Percentiles rank a stretch among this genome's conserved stretches.
These are phyloP conservation scores for Onthophagus sagittarius DNA, from an alignment of 2,888 invertebrate species.

Conservation along the genomic window DNA sequence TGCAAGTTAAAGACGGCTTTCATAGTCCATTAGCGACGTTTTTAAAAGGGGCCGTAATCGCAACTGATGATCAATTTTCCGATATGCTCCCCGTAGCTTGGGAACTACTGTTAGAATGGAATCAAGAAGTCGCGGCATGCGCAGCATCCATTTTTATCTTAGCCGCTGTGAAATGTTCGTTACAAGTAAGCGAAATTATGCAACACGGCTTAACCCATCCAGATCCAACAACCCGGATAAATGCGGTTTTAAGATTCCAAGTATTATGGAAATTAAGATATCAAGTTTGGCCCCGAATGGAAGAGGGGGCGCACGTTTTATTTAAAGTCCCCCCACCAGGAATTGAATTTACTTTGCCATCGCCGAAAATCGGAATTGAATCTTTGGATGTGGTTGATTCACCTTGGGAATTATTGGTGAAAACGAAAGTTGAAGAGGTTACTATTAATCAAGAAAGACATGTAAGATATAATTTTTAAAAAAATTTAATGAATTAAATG, in stretches of 20 bases:
- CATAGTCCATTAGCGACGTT: slow-evolving; percentile 84
- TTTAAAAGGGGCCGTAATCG: slow-evolving; percentile 84
- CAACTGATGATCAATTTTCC: slow-evolving; percentile 81
- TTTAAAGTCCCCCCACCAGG: slow-evolving; percentile 99
- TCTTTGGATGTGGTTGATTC: slow-evolving; percentile 94
- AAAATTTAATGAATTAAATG: slow-evolving; percentile 35
- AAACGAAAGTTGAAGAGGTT: slow-evolving; percentile 98
- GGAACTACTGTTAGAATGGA: slow-evolving; percentile 91
- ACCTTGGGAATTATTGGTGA: slow-evolving; percentile 97
- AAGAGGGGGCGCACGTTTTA: slow-evolving; percentile 90
- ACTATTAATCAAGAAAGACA: slow-evolving; percentile 96
- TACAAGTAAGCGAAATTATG: slow-evolving; percentile 86
- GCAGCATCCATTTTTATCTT: slow-evolving; percentile 90
- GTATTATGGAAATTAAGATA: slow-evolving; percentile 95
- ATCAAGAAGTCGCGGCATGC: slow-evolving; percentile 78
- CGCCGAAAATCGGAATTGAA: slow-evolving; percentile 97
- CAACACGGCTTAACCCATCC: slow-evolving; percentile 80
- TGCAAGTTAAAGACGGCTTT: slow-evolving; percentile 76
- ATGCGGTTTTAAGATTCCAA: slow-evolving; percentile 83
- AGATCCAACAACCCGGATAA: slow-evolving; percentile 77
- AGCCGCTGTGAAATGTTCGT: slow-evolving; percentile 87
- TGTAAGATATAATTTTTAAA: slow-evolving; percentile 52
- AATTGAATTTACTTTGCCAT: slow-evolving; percentile 98
- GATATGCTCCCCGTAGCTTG: slow-evolving; percentile 91
- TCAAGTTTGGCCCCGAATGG: slow-evolving; percentile 99